Percentiles rank a stretch among this genome's conserved stretches.
Conservation (phyloP, 2,113 vertebrate genomes). For the Laterallus jamaicensis region DNA sequence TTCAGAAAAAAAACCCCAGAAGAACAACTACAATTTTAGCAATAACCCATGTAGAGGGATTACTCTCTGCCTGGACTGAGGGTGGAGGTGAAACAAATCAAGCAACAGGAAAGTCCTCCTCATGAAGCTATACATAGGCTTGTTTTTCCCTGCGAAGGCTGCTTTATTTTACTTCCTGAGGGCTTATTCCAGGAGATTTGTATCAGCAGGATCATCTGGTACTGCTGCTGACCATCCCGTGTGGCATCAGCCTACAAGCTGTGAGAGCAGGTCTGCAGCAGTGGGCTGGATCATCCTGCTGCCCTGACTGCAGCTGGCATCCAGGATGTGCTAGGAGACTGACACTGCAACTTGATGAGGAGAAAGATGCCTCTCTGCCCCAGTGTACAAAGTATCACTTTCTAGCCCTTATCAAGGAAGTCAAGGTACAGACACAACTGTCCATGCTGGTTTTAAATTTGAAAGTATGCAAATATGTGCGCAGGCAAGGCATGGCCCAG, state of each 20-base stretch:
- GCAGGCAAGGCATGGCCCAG: not conserved
- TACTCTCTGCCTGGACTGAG: not conserved
- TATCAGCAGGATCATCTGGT: not conserved
- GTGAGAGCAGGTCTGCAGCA: not conserved
- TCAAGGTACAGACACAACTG: not conserved
- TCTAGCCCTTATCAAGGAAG: not conserved
- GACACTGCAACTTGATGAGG: not conserved
- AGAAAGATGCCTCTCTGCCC: not conserved
- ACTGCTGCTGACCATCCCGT: too few species aligned
- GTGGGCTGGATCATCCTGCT: not conserved
- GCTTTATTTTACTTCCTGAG: not conserved
- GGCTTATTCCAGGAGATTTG: not conserved
- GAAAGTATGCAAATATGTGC: not conserved
- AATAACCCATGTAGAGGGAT: not conserved
- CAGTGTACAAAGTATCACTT: not conserved
- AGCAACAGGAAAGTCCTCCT: not conserved
- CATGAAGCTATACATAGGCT: not conserved
- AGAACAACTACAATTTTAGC: not conserved
- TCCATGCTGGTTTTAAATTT: not conserved
- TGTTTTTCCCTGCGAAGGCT: not conserved
- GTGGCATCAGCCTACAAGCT: not conserved
- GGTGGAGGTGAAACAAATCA: not conserved
- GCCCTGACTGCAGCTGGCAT: not conserved
- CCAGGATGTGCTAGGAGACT: not conserved
- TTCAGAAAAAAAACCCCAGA: not conserved